Percentiles rank a stretch among this genome's conserved stretches.
These are phyloP conservation scores for Tipula unca DNA, from an alignment of 2,888 invertebrate genomes.

Conservation along the genomic window DNA sequence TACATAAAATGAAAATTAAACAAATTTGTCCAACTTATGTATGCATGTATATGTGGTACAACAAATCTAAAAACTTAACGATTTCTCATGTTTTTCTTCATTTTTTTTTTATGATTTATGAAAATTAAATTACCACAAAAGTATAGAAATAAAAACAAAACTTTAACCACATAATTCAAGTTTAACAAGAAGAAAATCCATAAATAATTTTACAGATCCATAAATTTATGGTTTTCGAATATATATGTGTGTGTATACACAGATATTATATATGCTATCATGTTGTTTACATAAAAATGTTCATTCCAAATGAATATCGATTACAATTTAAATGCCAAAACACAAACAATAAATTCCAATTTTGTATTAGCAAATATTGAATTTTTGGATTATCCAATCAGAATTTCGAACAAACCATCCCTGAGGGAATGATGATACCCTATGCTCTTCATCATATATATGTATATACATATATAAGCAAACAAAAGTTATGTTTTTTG, in stretches of 20 bases:
- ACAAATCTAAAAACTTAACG: background rate
- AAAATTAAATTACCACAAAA: background rate
- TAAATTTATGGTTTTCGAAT: background rate
- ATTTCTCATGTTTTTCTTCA: background rate
- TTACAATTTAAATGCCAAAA: background rate
- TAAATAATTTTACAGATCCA: conserved; percentile 8
- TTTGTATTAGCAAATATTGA: background rate
- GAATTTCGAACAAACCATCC: background rate
- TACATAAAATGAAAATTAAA: conserved; percentile 22
- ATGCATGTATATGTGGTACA: background rate
- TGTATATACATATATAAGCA: background rate
- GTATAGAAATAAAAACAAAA: background rate
- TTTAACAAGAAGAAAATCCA: background rate
- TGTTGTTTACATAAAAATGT: conserved; percentile 1
- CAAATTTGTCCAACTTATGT: conserved; percentile 14
- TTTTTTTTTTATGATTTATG: background rate
- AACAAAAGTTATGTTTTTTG: background rate
- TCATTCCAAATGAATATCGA: conserved; percentile 14
- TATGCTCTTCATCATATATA: background rate
- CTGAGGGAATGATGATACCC: background rate
- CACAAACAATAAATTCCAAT: background rate
- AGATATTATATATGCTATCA: background rate
- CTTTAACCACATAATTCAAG: background rate
- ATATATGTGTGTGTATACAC: background rate
- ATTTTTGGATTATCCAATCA: conserved; percentile 2